Percentiles rank a stretch among this genome's conserved stretches.
phyloP scores from a whole-genome alignment of 1,140 invertebrate genomes.

The Xylocopa sonorina region DNA sequence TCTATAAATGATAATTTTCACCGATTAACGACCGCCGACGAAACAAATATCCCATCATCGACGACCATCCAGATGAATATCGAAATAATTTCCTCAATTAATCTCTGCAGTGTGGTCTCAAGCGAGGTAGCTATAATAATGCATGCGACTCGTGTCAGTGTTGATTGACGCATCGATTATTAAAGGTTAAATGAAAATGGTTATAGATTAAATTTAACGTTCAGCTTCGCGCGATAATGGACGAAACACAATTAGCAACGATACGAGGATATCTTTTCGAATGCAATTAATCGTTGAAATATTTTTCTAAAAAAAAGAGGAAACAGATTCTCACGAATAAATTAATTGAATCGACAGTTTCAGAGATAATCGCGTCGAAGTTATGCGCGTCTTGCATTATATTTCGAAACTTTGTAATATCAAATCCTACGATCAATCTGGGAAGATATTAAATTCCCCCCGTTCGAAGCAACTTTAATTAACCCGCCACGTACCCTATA shows the following conservation, averaged over 20 bases:
- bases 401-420: too few relatives aligned
- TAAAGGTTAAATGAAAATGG: not conserved
- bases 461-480: not conserved
- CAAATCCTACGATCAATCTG: too few relatives aligned
- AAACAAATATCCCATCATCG: not conserved
- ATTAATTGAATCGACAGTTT: too few relatives aligned
- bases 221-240: not conserved
- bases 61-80: not conserved
- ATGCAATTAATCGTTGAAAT: too few relatives aligned
- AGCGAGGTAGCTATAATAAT: not conserved
- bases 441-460: not conserved
- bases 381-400: too few relatives aligned
- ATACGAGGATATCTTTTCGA: too few relatives aligned
- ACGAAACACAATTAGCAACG: too few relatives aligned
- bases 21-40: not conserved
- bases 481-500: not conserved
- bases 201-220: not conserved
- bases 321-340: too few relatives aligned
- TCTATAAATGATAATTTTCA: not conserved
- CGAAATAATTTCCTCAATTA: constrained; percentile 5
- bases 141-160: not conserved
- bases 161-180: not conserved
- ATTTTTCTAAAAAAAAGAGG: too few relatives aligned
- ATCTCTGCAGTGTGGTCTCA: not conserved
- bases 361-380: too few relatives aligned